These are phyloP conservation scores for Tetragonula carbonaria DNA, from an alignment of 2,888 invertebrate species.

Conservation along the genomic window DNA sequence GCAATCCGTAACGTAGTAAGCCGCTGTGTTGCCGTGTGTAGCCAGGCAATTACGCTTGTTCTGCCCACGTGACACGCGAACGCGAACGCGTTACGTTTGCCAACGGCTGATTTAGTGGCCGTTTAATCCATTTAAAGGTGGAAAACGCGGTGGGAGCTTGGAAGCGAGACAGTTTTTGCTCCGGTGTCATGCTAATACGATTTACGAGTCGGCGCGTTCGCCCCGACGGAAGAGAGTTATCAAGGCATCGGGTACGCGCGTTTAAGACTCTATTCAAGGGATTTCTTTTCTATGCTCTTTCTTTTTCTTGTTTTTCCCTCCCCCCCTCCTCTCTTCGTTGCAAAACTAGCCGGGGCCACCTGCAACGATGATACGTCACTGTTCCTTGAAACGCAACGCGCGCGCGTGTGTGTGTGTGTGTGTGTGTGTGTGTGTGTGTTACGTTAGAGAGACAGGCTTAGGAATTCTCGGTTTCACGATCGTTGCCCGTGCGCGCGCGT, in stretches of 20 bases:
- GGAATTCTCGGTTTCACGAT: not conserved
- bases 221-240: conserved; percentile 47
- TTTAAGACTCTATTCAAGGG: not conserved
- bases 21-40: too few relatives aligned
- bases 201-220: conserved; percentile 40
- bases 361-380: not conserved
- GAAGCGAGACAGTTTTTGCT: conserved; percentile 36
- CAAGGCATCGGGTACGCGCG: conserved; percentile 15
- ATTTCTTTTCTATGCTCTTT: not conserved
- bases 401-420: too few relatives aligned
- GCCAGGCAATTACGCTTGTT: conserved; percentile 51
- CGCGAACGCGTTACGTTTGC: conserved; percentile 40
- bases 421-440: not conserved
- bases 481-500: not conserved
- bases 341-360: not conserved
- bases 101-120: conserved; percentile 52
- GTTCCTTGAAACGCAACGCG: not conserved
- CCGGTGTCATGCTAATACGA: conserved; percentile 50
- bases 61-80: conserved; percentile 29
- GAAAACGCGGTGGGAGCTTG: conserved; percentile 26
- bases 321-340: not conserved
- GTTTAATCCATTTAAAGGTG: conserved; percentile 52
- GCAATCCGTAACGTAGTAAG: too few relatives aligned
- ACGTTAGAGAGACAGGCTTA: not conserved
- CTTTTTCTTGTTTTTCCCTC: not conserved